Evolutionary conservation across 2,888 invertebrate species (phyloP).

Genomic region (Drosophila stalkeri): DNA sequence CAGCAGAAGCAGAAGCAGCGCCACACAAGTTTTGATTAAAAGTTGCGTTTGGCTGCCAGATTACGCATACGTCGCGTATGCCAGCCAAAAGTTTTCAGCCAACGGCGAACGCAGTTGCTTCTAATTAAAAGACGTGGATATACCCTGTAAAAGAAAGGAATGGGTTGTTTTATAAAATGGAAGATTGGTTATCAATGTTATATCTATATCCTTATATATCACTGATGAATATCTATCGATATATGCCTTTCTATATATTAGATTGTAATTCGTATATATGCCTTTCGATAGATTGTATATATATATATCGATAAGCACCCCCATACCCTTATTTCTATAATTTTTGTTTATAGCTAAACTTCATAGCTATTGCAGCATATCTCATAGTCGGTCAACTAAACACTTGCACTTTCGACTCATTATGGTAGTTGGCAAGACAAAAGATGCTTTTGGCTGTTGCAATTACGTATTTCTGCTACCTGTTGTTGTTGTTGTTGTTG

Average conservation of each 20-base stretch:
- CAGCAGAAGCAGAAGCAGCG: slow-evolving; percentile 27
- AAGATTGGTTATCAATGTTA: too few relatives aligned
- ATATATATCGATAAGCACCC: too few relatives aligned
- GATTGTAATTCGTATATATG: too few relatives aligned
- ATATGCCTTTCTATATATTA: too few relatives aligned
- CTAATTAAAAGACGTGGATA: slow-evolving; percentile 69
- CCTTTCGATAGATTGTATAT: too few relatives aligned
- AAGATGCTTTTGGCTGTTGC: slow-evolving; percentile 26
- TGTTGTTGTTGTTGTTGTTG: slow-evolving; percentile 17
- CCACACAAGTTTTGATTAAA: slow-evolving; percentile 74
- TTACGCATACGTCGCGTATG: slow-evolving; percentile 61
- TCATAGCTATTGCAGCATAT: not conserved
- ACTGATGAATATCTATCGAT: too few relatives aligned
- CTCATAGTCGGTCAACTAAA: not conserved
- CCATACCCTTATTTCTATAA: too few relatives aligned
- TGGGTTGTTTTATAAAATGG: too few relatives aligned
- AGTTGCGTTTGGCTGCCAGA: slow-evolving; percentile 50
- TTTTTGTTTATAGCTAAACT: not conserved
- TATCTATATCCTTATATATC: too few relatives aligned
- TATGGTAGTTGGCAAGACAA: slow-evolving; percentile 55
- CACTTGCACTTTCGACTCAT: not conserved
- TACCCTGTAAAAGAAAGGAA: slow-evolving; percentile 9
- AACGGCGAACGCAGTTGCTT: slow-evolving; percentile 20
- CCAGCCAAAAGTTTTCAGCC: slow-evolving; percentile 48
- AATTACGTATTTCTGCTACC: slow-evolving; percentile 5